These are phyloP conservation scores for Phrynocephalus versicolor DNA, from an alignment of 2,113 vertebrate genomes.

Conservation along the genomic window DNA sequence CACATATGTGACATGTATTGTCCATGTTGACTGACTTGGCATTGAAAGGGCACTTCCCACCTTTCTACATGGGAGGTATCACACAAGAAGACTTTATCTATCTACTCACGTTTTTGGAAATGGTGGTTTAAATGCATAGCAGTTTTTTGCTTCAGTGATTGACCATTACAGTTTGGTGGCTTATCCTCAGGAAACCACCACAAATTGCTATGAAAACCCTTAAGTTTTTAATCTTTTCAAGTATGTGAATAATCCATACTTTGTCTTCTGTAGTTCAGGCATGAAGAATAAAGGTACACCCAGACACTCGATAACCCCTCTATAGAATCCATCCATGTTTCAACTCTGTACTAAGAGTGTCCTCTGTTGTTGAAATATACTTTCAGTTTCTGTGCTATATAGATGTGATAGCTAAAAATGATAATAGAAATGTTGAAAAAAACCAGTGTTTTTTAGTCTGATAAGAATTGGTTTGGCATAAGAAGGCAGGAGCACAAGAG, in stretches of 20 bases:
- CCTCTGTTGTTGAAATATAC: constrained; percentile 7
- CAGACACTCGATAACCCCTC: not conserved
- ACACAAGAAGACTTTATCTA: not conserved
- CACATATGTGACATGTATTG: constrained; percentile 1
- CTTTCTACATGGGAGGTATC: not conserved
- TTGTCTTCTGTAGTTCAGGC: not conserved
- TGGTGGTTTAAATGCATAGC: not conserved
- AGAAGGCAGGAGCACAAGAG: not conserved
- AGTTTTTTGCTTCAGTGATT: not conserved
- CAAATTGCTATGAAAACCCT: not conserved
- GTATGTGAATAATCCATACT: not conserved
- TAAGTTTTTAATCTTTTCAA: not conserved
- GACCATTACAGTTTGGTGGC: not conserved
- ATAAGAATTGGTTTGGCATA: not conserved
- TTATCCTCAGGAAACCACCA: not conserved
- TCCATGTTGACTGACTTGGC: not conserved
- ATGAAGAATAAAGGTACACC: not conserved
- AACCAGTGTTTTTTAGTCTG: not conserved
- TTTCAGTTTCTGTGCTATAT: not conserved
- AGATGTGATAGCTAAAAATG: not conserved
- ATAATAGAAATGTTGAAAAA: not conserved
- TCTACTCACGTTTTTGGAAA: not conserved
- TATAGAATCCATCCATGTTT: not conserved
- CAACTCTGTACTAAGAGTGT: not conserved
- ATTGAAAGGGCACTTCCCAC: not conserved